phyloP scores from a whole-genome alignment of 2,797 vertebrate genomes.

The Cheirogaleus major region DNA sequence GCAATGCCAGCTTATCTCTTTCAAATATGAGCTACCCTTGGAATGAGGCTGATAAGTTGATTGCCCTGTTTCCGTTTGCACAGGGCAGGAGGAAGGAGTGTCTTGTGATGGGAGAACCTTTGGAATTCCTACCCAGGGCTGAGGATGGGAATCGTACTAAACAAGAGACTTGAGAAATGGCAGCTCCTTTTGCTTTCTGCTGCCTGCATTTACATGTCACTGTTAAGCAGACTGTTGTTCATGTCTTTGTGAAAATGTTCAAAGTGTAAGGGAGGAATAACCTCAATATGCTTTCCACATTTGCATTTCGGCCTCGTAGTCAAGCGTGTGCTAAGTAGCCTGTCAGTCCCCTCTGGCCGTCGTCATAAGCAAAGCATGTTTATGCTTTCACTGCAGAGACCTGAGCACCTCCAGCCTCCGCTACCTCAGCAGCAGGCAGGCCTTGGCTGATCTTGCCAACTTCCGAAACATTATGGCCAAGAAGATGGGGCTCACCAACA shows the following conservation, averaged over 20 bases:
- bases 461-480: constrained; percentile 79
- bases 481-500: constrained; percentile 71
- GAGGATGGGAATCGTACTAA: not conserved
- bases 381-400: constrained; percentile 73
- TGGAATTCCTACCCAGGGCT: not conserved
- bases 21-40: not conserved
- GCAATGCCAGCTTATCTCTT: not conserved
- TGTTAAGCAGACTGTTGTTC: not conserved
- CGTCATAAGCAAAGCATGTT: not conserved
- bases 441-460: constrained; percentile 85
- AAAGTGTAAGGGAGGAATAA: not conserved
- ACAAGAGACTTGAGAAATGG: not conserved
- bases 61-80: not conserved
- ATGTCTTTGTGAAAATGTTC: not conserved
- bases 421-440: constrained; percentile 86
- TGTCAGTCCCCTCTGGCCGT: constrained; percentile 48
- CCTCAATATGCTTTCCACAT: not conserved
- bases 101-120: not conserved
- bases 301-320: not conserved
- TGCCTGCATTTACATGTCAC: not conserved
- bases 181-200: not conserved
- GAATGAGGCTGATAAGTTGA: not conserved
- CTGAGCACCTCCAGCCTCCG: constrained; percentile 81
- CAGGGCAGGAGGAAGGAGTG: not conserved
- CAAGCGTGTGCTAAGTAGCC: not conserved